Base-by-base conservation (phyloP, 2,888 invertebrate genomes). In the Nomada flava region DNA sequence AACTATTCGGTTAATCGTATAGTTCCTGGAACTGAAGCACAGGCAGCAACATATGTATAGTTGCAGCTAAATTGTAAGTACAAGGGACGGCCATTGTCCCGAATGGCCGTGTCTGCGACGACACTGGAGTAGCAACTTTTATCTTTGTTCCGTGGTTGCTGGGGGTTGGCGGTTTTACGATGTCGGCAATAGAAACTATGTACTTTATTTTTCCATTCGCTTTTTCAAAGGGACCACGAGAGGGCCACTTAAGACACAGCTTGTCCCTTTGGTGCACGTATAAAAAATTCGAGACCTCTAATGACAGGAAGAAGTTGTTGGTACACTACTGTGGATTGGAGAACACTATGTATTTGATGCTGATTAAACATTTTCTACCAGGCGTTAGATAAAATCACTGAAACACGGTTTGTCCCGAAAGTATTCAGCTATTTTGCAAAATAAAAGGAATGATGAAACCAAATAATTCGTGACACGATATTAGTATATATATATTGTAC, bases 111-210 rank as follows among this genome's bases (percentile, higher is more conserved):
- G 76, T 53, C 57, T 50, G 15, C 65, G 60, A 78, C 83, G 76
- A 74, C 26, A 65, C 50, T 68, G 75, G 53, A 60, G 63, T 44
- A 59, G 55, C 60, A 69, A 73, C 79, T 82, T 84, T 84, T 86
- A 86, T 82, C 75, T 74, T 69, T 69, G 76, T 79, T 82, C 36
- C 73, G 72, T 60, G 64, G 69, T 69, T 23, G 53, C 47, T 52
- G 59, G n/a, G 20, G 42, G 62, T 50, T 20, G 26, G 9, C 23
- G 53, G 69, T 76, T 86, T 86, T 79, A 86, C 72, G 72, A 72
- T 62, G 29, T 15, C 42, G 64, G 47, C 50, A 73, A 85, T 84
- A 83, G 76, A 82, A 86, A 67, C 68, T 84, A 75, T 36, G 36
- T 36, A 36, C 55, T 84, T 84, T 82, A 86, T 86, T 63, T 68